Evolutionary conservation across 2,113 vertebrate species (phyloP).

Genomic region (Odobenus rosmarus): DNA sequence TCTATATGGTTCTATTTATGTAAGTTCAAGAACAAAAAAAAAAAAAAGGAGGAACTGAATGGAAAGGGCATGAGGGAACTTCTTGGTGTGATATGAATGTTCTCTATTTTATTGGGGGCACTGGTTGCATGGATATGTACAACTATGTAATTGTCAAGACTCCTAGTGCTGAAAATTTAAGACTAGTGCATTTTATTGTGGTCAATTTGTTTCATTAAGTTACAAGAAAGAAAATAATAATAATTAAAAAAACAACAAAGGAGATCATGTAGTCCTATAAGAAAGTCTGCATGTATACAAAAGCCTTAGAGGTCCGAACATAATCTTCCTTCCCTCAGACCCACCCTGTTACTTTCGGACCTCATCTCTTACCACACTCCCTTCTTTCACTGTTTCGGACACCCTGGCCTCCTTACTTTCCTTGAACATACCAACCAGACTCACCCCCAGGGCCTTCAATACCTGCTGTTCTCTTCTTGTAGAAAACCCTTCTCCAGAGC

Average conservation of each 20-base stretch:
- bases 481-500: background rate
- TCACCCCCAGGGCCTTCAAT: background rate
- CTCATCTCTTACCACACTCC: background rate
- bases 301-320: background rate
- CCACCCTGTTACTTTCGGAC: background rate
- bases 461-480: background rate
- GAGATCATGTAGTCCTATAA: background rate
- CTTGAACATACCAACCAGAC: background rate
- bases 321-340: background rate
- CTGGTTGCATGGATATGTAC: background rate
- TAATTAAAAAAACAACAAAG: background rate
- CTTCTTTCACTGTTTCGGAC: background rate
- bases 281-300: background rate
- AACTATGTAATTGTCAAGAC: background rate
- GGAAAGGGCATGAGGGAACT: background rate
- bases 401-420: background rate
- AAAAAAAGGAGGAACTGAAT: background rate
- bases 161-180: background rate
- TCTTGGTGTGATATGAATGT: background rate
- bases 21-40: background rate
- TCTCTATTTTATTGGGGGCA: background rate
- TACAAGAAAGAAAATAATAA: background rate
- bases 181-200: background rate
- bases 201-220: background rate
- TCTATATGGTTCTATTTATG: background rate